Evolutionary conservation across 1,140 invertebrate genomes (phyloP).

Genomic region (Lepidurus couesii): DNA sequence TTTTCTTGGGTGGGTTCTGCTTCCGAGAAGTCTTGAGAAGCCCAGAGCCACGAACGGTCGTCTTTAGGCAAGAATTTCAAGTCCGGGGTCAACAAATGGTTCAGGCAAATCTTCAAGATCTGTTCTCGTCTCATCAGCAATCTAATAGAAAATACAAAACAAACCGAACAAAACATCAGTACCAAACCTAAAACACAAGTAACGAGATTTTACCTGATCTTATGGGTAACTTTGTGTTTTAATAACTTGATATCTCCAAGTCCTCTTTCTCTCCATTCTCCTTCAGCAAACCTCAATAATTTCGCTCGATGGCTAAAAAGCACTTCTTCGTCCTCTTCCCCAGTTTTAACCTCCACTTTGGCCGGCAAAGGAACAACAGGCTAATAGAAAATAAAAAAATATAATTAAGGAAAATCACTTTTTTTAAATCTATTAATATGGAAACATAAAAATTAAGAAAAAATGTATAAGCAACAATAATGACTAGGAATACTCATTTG

Average conservation of each 20-base stretch:
- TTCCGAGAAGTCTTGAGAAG: slow-evolving; percentile 76
- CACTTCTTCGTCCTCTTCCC: slow-evolving; percentile 73
- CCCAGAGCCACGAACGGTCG: slow-evolving; percentile 76
- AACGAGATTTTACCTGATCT: slow-evolving; percentile 53
- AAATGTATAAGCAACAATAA: slow-evolving; percentile 5
- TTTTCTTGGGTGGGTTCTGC: slow-evolving; percentile 63
- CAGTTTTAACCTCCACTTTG: slow-evolving; percentile 77
- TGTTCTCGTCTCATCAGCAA: slow-evolving; percentile 81
- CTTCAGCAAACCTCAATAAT: slow-evolving; percentile 60
- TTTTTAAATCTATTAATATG: background rate
- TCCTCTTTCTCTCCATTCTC: slow-evolving; percentile 87
- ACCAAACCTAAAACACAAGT: slow-evolving; percentile 22
- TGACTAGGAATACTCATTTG: too few relatives aligned
- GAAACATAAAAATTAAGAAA: slow-evolving; percentile 17
- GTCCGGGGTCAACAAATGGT: slow-evolving; percentile 62
- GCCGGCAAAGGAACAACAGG: slow-evolving; percentile 77
- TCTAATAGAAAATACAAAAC: slow-evolving; percentile 45
- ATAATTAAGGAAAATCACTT: slow-evolving; percentile 55
- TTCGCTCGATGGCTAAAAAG: slow-evolving; percentile 72
- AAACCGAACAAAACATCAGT: slow-evolving; percentile 23
- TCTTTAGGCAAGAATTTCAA: slow-evolving; percentile 64
- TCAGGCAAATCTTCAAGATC: slow-evolving; percentile 74
- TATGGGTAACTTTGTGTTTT: slow-evolving; percentile 58
- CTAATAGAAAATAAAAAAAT: slow-evolving; percentile 42
- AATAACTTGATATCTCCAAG: slow-evolving; percentile 81